Conservation (phyloP, 2,888 invertebrate genomes). For the Phaedon cochleariae region DNA sequence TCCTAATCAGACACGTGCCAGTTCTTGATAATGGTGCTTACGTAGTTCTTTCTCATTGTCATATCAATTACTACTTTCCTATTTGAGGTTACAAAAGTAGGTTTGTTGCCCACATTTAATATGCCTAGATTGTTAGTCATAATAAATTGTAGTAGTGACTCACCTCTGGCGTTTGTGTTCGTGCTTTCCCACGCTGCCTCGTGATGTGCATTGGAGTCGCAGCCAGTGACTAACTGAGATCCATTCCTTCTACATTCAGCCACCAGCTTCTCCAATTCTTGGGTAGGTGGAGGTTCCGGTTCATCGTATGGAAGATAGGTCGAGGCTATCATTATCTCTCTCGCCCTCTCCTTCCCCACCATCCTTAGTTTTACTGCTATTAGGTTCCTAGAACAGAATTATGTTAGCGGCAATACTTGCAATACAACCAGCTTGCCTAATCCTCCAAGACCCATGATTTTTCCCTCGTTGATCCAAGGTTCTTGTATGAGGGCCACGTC, state of each 20-base stretch:
- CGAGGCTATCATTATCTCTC: not conserved
- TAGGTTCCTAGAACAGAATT: constrained; percentile 7
- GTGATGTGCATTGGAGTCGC: not conserved
- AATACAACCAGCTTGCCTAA: no score
- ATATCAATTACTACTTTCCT: not conserved
- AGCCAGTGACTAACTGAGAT: not conserved
- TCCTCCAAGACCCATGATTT: no score
- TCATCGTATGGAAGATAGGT: constrained; percentile 9
- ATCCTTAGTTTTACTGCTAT: not conserved
- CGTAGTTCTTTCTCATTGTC: not conserved
- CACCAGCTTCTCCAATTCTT: constrained; percentile 11
- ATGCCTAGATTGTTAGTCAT: constrained; percentile 7
- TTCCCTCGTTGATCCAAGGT: no score
- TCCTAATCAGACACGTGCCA: not conserved
- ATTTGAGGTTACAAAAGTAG: not conserved
- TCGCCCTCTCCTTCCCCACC: not conserved
- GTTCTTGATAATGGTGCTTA: not conserved
- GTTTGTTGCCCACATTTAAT: constrained; percentile 2
- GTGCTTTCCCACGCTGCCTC: constrained; percentile 9
- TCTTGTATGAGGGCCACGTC: no score
- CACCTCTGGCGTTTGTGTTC: not conserved
- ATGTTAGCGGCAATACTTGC: not conserved
- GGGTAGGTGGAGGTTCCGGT: constrained; percentile 13
- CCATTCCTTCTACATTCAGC: not conserved
- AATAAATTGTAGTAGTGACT: constrained; percentile 14